Evolutionary conservation across 2,888 invertebrate genomes (phyloP).

Genomic region (Metallyticus violacea): DNA sequence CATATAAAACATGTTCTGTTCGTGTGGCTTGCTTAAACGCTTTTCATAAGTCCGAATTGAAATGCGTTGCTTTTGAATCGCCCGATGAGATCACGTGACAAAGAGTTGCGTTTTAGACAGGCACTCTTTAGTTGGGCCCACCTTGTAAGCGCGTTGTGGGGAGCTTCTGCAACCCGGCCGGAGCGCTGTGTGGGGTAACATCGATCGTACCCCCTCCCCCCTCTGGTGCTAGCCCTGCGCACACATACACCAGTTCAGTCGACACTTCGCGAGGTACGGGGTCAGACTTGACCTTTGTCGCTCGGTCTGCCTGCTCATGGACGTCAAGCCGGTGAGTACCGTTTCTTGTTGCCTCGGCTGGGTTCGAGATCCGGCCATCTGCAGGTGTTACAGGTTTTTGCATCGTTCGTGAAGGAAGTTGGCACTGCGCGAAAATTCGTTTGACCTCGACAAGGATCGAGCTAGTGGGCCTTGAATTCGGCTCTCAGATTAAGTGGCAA

Average conservation of each 20-base stretch:
- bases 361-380: background rate
- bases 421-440: too few species aligned
- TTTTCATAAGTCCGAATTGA: too few species aligned
- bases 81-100: too few species aligned
- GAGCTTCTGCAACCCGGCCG: background rate
- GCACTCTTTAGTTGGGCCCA: too few species aligned
- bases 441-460: background rate
- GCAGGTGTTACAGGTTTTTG: too few species aligned
- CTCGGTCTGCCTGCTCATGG: background rate
- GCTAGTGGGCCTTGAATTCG: background rate
- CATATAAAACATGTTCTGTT: too few species aligned
- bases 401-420: too few species aligned
- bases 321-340: background rate
- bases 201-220: background rate
- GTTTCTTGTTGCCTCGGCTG: background rate
- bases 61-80: too few species aligned
- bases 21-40: too few species aligned
- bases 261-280: background rate
- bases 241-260: background rate
- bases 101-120: too few species aligned
- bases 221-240: background rate
- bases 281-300: background rate
- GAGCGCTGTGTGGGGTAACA: background rate
- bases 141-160: background rate
- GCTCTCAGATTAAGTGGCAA: too few species aligned